Percentiles rank a stretch among this genome's conserved stretches.
These are phyloP conservation scores for Dipodomys stephensi DNA, from an alignment of 2,113 vertebrate genomes.

Conservation along the genomic window DNA sequence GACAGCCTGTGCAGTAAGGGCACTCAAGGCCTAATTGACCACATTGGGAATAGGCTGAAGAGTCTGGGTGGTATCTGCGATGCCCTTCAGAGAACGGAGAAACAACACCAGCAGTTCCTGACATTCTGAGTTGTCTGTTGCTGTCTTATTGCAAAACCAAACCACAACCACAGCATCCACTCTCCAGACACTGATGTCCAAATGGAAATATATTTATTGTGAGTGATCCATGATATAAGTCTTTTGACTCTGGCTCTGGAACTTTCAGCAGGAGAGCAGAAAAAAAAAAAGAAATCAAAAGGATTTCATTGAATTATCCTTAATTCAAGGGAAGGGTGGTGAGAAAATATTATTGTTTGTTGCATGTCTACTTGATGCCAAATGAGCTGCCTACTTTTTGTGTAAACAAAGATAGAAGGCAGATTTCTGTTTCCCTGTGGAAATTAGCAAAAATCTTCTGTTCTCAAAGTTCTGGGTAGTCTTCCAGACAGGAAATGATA, in stretches of 20 bases:
- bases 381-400: neutral
- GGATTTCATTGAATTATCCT: neutral
- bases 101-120: neutral
- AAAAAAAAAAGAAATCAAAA: neutral
- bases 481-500: conserved; percentile 41
- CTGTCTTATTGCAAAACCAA: conserved; percentile 23
- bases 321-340: neutral
- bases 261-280: conserved; percentile 20
- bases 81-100: neutral
- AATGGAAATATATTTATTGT: conserved; percentile 49
- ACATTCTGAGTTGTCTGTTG: conserved; percentile 24
- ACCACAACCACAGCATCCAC: neutral
- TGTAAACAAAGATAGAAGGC: neutral
- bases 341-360: conserved; percentile 8
- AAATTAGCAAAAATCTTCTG: conserved; percentile 28
- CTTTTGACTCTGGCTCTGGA: conserved; percentile 20
- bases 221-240: conserved; percentile 5
- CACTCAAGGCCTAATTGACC: neutral
- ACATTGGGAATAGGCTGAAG: neutral
- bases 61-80: too few relatives aligned
- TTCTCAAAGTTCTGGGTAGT: neutral
- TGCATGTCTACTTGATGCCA: neutral
- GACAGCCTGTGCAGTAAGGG: neutral
- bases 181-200: neutral
- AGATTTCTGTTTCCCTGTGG: neutral